phyloP scores from a whole-genome alignment of 2,888 invertebrate species.

The Melipona beecheii region DNA sequence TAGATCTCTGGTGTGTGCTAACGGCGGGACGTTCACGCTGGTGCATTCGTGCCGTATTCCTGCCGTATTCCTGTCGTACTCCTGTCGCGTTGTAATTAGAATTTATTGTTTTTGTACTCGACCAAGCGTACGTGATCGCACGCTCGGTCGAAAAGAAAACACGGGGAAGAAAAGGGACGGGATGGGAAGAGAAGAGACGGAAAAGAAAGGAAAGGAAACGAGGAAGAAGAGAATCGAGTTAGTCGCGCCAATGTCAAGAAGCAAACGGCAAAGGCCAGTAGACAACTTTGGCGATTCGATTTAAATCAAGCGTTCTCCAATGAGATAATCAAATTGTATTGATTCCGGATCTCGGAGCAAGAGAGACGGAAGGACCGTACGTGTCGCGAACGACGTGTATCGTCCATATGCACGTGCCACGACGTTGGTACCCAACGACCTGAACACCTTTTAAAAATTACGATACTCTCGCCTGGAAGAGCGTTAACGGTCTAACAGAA shows the following conservation, averaged over 20 bases:
- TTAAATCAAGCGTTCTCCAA: not conserved
- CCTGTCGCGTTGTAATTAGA: slow-evolving; percentile 43
- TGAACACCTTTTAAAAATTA: slow-evolving; percentile 39
- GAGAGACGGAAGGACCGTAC: not conserved
- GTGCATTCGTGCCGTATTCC: not conserved
- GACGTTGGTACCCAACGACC: not conserved
- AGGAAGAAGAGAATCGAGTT: not conserved
- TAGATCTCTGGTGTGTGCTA: slow-evolving; percentile 1
- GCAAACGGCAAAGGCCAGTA: not conserved
- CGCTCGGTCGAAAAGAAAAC: slow-evolving; percentile 12
- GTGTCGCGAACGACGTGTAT: not conserved
- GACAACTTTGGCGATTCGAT: not conserved
- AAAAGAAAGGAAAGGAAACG: slow-evolving; percentile 21
- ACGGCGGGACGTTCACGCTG: not conserved
- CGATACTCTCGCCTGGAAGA: slow-evolving; percentile 32
- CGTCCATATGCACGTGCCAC: not conserved
- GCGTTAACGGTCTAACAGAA: slow-evolving; percentile 36
- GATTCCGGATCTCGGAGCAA: not conserved
- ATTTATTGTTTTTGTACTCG: slow-evolving; percentile 55
- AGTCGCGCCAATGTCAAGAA: not conserved
- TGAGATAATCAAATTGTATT: not conserved
- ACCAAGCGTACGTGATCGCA: slow-evolving; percentile 23
- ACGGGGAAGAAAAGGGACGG: not conserved
- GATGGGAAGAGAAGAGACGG: not conserved
- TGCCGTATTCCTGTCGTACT: not conserved